phyloP scores from a whole-genome alignment of 2,888 invertebrate genomes.

The Rotaria socialis region DNA sequence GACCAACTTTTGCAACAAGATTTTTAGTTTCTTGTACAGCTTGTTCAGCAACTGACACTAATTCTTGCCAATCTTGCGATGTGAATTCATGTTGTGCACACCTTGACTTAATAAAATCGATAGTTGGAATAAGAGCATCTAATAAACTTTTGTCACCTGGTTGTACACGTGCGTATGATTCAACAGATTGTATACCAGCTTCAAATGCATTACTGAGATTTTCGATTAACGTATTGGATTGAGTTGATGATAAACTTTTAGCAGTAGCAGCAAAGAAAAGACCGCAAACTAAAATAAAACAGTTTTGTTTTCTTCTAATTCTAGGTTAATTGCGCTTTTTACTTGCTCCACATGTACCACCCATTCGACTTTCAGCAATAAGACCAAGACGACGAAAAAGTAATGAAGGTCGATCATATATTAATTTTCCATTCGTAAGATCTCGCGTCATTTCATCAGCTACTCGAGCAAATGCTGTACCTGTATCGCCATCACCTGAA shows the following conservation, averaged over 20 bases:
- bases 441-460: conserved; percentile 59
- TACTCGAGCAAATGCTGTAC: conserved; percentile 66
- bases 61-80: conserved; percentile 34
- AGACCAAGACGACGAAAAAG: conserved; percentile 35
- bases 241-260: neutral
- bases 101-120: conserved; percentile 21
- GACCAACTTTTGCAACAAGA: conserved; percentile 66
- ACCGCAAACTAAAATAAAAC: neutral
- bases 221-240: neutral
- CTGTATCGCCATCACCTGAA: conserved; percentile 74
- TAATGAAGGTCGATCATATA: conserved; percentile 34
- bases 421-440: conserved; percentile 33
- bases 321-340: neutral
- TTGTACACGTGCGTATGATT: conserved; percentile 43
- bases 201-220: conserved; percentile 24
- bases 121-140: neutral
- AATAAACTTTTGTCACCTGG: conserved; percentile 38
- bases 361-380: conserved; percentile 35
- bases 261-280: conserved; percentile 29
- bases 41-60: conserved; percentile 51
- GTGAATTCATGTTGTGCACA: neutral
- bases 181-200: conserved; percentile 39
- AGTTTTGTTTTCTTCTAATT: neutral
- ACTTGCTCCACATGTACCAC: conserved; percentile 38
- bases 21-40: conserved; percentile 56